Percentiles rank a stretch among this genome's conserved stretches.
Conservation (phyloP, 2,888 invertebrate species). For the Linhomoeus sp. region DNA sequence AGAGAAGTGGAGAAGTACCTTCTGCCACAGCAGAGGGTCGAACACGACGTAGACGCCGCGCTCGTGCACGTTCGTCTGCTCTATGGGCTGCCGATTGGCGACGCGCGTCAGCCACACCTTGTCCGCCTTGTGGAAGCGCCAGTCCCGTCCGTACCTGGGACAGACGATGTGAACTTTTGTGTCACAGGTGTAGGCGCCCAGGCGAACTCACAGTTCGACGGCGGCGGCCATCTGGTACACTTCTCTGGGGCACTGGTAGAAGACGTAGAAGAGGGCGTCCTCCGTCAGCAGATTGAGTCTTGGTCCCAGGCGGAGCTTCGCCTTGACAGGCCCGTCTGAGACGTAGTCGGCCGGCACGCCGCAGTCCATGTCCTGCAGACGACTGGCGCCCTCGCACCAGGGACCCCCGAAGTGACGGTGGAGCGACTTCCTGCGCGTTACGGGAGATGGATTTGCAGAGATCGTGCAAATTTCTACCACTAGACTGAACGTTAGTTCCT, state of each 20-base stretch:
- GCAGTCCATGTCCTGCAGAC: constrained; percentile 71
- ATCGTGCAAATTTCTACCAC: too few species aligned
- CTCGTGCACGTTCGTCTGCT: constrained; percentile 88
- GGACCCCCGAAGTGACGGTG: constrained; percentile 97
- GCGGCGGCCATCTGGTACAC: constrained; percentile 92
- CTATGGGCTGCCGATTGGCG: constrained; percentile 45
- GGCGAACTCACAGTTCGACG: constrained; percentile 53
- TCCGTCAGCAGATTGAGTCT: constrained; percentile 39
- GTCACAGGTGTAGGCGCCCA: not conserved
- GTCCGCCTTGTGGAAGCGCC: constrained; percentile 98
- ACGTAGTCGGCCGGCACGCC: constrained; percentile 54
- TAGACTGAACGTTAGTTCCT: too few species aligned
- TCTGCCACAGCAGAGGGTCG: constrained; percentile 95
- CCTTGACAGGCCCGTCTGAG: constrained; percentile 77
- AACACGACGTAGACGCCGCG: constrained; percentile 98
- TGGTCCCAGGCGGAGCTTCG: constrained; percentile 26
- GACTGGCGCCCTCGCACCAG: constrained; percentile 90
- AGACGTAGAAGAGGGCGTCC: constrained; percentile 93
- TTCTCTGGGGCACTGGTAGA: constrained; percentile 97
- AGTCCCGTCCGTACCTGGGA: constrained; percentile 78
- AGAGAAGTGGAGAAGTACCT: constrained; percentile 39
- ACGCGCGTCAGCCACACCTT: constrained; percentile 43
- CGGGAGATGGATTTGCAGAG: too few species aligned
- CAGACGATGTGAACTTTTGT: not conserved
- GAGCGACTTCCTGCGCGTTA: constrained; percentile 40